phyloP scores from a whole-genome alignment of 2,797 vertebrate species.

The Centropyge bicolor region DNA sequence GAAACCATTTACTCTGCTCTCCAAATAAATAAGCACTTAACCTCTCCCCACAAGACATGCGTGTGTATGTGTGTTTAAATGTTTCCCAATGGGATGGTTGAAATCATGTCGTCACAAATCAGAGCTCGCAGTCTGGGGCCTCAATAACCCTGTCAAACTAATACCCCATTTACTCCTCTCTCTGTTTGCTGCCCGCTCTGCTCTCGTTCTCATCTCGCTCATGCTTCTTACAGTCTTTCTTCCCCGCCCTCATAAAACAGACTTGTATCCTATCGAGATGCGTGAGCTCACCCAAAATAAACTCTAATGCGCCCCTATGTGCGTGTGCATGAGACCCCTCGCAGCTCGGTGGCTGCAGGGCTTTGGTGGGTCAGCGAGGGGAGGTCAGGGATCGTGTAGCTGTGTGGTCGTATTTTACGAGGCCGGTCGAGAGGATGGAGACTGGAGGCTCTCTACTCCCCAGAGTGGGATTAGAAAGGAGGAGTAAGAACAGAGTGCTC shows the following conservation, averaged over 20 bases:
- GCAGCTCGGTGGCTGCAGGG: slow-evolving; percentile 38
- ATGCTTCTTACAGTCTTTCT: slow-evolving; percentile 22
- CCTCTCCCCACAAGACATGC: slow-evolving; percentile 78
- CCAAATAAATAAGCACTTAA: slow-evolving; percentile 87
- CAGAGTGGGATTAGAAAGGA: slow-evolving; percentile 74
- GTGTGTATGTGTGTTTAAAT: slow-evolving; percentile 71
- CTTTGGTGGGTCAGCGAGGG: slow-evolving; percentile 55
- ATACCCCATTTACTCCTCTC: slow-evolving; percentile 65
- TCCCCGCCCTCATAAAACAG: slow-evolving; percentile 44
- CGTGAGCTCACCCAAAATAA: slow-evolving; percentile 25
- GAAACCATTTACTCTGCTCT: slow-evolving; percentile 82
- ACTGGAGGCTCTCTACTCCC: slow-evolving; percentile 68
- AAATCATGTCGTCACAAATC: slow-evolving; percentile 80
- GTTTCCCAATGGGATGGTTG: slow-evolving; percentile 62
- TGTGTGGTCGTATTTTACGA: slow-evolving; percentile 79
- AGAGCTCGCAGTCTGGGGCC: slow-evolving; percentile 63
- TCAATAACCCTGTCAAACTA: slow-evolving; percentile 78
- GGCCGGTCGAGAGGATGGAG: slow-evolving; percentile 61
- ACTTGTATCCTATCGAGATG: slow-evolving; percentile 38
- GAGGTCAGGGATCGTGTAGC: slow-evolving; percentile 68
- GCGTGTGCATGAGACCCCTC: slow-evolving; percentile 23
- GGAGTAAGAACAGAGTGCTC: slow-evolving; percentile 75
- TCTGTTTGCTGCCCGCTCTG: slow-evolving; percentile 43
- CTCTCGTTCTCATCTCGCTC: slow-evolving; percentile 50
- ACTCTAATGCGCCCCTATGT: slow-evolving; percentile 4